Percentiles rank a stretch among this genome's conserved stretches.
phyloP scores from a whole-genome alignment of 1,140 invertebrate genomes.

The Teleopsis dalmanni region DNA sequence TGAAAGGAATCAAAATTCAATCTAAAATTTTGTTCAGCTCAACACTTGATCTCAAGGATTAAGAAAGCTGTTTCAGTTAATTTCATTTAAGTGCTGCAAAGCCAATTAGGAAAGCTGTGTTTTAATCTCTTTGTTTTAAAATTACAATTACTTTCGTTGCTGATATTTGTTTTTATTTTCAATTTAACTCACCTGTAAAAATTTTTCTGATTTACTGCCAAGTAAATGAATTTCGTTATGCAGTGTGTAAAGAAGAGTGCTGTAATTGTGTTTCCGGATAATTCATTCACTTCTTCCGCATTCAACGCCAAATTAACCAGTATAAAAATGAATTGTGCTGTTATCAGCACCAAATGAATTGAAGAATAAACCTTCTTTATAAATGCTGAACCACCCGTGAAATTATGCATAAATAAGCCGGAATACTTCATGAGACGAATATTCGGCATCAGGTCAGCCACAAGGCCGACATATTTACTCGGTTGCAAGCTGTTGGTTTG shows the following conservation, averaged over 20 bases:
- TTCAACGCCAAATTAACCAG: constrained; percentile 61
- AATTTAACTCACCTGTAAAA: constrained; percentile 57
- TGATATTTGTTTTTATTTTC: no score
- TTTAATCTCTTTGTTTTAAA: no score
- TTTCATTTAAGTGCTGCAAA: no score
- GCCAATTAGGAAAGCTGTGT: no score
- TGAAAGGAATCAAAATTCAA: background rate
- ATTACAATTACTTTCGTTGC: no score
- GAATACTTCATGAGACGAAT: constrained; percentile 67
- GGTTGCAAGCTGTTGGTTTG: constrained; percentile 13
- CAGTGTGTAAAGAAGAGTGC: constrained; percentile 71
- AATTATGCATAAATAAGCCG: constrained; percentile 72
- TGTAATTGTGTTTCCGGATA: constrained; percentile 74
- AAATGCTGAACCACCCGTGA: constrained; percentile 54
- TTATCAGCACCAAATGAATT: constrained; percentile 55
- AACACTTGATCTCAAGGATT: no score
- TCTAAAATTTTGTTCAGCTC: no score
- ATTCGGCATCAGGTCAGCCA: constrained; percentile 73
- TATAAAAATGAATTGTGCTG: constrained; percentile 57
- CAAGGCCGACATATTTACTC: constrained; percentile 53
- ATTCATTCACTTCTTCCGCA: constrained; percentile 68
- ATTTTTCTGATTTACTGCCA: constrained; percentile 61
- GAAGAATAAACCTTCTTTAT: constrained; percentile 54
- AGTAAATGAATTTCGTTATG: constrained; percentile 65
- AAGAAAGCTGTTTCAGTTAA: no score